Evolutionary conservation across 2,797 vertebrate genomes (phyloP).

Genomic region (Tapera naevia): DNA sequence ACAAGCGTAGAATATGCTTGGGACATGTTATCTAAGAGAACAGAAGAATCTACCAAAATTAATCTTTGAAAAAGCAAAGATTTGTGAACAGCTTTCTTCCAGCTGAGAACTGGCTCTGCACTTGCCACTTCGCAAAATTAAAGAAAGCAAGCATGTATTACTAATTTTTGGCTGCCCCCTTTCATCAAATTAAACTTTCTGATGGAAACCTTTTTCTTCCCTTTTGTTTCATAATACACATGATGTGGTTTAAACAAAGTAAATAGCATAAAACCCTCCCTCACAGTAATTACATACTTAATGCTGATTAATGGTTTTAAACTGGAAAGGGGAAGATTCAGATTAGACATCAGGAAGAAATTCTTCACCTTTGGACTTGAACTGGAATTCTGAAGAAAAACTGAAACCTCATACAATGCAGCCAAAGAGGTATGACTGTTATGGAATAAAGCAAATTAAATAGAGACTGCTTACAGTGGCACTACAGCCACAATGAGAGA

Average conservation of each 20-base stretch:
- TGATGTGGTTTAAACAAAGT: not conserved
- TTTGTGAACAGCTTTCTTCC: not conserved
- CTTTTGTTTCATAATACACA: not conserved
- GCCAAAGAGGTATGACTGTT: not conserved
- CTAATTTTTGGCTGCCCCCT: not conserved
- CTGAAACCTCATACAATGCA: not conserved
- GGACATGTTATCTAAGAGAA: not conserved
- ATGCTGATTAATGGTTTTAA: not conserved
- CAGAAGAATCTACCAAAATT: not conserved
- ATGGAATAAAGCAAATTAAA: not conserved
- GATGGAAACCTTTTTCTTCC: not conserved
- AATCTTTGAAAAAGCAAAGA: not conserved
- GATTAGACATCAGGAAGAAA: too few relatives aligned
- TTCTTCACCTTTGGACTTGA: not conserved
- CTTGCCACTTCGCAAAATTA: not conserved
- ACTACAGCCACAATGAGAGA: not conserved
- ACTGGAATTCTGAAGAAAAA: not conserved
- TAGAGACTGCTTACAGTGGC: rapidly evolving
- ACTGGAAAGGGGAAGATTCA: too few relatives aligned
- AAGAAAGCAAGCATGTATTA: not conserved
- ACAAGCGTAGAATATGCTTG: not conserved
- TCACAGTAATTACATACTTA: not conserved
- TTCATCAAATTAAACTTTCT: not conserved
- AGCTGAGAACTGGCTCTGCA: not conserved
- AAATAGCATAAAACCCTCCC: not conserved